Percentiles rank a stretch among this genome's conserved stretches.
Evolutionary conservation across 2,113 vertebrate genomes (phyloP).

Genomic region (Stegostoma tigrinum): DNA sequence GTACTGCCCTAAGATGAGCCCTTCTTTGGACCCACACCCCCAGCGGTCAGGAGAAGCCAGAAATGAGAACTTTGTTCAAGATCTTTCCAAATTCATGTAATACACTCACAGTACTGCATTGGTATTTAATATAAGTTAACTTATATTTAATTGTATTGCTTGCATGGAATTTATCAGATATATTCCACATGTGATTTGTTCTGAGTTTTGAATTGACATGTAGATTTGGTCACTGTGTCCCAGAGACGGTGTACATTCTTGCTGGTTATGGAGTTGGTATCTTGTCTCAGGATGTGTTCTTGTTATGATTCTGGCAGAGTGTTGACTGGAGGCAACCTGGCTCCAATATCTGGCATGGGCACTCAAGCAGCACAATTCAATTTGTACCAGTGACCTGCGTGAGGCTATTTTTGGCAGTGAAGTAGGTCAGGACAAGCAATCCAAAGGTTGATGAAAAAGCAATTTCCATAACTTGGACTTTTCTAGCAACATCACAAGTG

Average conservation of each 20-base stretch:
- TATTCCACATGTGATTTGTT: neutral
- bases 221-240: neutral
- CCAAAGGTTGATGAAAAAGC: neutral
- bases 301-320: neutral
- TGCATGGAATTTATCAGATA: neutral
- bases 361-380: constrained; percentile 32
- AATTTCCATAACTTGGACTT: neutral
- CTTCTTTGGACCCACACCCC: too few relatives aligned
- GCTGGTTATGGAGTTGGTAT: neutral
- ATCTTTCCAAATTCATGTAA: neutral
- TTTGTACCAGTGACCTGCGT: constrained; percentile 16
- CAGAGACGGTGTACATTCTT: neutral
- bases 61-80: neutral
- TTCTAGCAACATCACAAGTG: neutral
- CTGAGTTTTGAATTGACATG: neutral
- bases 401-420: constrained; percentile 6
- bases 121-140: neutral
- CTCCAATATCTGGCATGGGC: constrained; percentile 12
- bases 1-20: too few relatives aligned
- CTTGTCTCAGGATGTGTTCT: neutral
- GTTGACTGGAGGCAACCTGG: neutral
- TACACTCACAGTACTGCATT: neutral
- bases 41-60: neutral
- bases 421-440: constrained; percentile 32
- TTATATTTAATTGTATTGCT: neutral